Evolutionary conservation across 2,888 invertebrate genomes (phyloP).

Genomic region (Mythimna albipuncta): DNA sequence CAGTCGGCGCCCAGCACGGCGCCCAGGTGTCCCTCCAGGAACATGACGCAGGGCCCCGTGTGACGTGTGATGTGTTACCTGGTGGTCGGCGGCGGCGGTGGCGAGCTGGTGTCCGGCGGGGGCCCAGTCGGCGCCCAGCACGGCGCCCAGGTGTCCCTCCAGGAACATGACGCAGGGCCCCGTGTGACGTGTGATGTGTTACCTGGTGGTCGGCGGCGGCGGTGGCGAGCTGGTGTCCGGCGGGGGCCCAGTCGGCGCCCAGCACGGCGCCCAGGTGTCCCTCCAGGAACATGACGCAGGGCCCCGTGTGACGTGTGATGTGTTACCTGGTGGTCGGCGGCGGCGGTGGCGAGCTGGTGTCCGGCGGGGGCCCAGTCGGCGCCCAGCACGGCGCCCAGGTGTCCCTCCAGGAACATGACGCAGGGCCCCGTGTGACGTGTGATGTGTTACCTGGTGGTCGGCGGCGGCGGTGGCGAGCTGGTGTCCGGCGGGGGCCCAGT

Average conservation of each 20-base stretch:
- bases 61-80: conserved; percentile 77
- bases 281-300: conserved; percentile 99
- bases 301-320: conserved; percentile 93
- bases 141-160: conserved; percentile 98
- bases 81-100: conserved; percentile 91
- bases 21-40: conserved; percentile 99
- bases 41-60: conserved; percentile 99
- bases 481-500: conserved; percentile 96
- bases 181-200: conserved; percentile 90
- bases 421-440: conserved; percentile 96
- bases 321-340: no score
- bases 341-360: conserved; percentile 97
- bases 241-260: conserved; percentile 97
- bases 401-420: conserved; percentile 99
- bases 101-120: conserved; percentile 96
- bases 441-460: no score
- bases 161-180: conserved; percentile 99
- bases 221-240: conserved; percentile 96
- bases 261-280: conserved; percentile 98
- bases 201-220: conserved; percentile 81
- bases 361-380: conserved; percentile 96
- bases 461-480: conserved; percentile 95
- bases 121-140: conserved; percentile 97
- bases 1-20: conserved; percentile 97
- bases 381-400: conserved; percentile 96